Evolutionary conservation across 2,888 invertebrate genomes (phyloP), one percentile per base, ranked within the genome.

Genomic region (Augochlorella aurata): DNA sequence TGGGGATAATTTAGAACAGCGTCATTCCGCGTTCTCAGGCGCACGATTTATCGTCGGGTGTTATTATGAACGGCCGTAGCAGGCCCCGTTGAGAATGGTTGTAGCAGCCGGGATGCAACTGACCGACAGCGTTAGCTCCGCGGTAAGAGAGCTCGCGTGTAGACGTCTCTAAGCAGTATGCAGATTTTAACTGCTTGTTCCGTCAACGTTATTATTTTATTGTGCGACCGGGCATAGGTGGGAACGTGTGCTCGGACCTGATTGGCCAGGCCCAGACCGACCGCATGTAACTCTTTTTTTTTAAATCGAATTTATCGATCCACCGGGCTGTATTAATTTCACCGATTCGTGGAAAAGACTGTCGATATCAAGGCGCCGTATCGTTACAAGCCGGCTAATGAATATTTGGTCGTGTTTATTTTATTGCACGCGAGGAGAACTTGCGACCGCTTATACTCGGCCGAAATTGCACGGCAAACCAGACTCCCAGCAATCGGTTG

Each of bases 1-100:
- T 84, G 85, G 88, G 86, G 89, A 90, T 90, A 89, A 91, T 92
- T 91, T 90, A 89, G 88, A 89, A 88, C 88, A 82, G 82, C 86
- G 89, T 85, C 83, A 77, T 77, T 66, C 73, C 81, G 84, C 85
- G 84, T 87, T 87, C 86, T 85, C 89, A 85, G 78, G 76, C 68
- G 77, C 76, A 68, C 81, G 86, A 88, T 88, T 87, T 88, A 88
- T 80, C 79, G 83, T 74, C 81, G 44, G 58, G 70, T 82, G 80
- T 87, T 88, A 82, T 88, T 87, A 88, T 75, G 82, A 80, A 84
- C 83, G 83, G 67, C 72, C 74, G 77, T 77, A 68, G 71, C 74
- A 74, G 71, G 72, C 65, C 84, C 76, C 73, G 82, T 82, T 83
- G 73, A 83, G 83, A 82, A 82, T 70, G 79, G 75, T 70, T 61